Base-by-base conservation (phyloP, 2,113 vertebrate genomes). In the Raja brachyura region DNA sequence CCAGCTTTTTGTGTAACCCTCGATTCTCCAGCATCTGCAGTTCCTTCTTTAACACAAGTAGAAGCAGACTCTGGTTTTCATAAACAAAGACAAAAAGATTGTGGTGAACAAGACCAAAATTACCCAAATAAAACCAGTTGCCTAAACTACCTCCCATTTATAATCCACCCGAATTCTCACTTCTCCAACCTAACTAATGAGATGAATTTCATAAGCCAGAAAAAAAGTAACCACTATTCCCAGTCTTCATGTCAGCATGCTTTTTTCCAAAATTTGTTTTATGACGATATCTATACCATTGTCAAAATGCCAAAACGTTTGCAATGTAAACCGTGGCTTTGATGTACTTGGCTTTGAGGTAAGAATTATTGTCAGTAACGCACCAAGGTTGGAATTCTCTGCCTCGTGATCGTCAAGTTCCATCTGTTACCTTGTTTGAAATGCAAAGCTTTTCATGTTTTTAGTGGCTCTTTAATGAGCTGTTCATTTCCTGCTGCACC, bases 281-380 rank as follows among this genome's bases (percentile, higher is more conserved):
- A 92, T 5, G 68, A 68, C 54, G 33, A 54, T 92, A 48, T 54
- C 20, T 73, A 28, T 25, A 10, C 68, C 13, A 2, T 63, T 88
- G 90, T 73, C 68, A 74, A 54, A 54, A 73, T 92, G 90, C 66
- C 90, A 73, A 13, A 92, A 13, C 73, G 54, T 68, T 73, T 39
- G 90, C 39, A 92, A 74, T 54, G 18, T 73, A 68, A 92, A 33
- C 90, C 48, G 4, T 54, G 48, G 39, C 90, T 92, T 92, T 92
- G 88, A 92, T 92, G 18, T 39, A 5, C 61, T 73, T 25, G 48
- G 66, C 88, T 92, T 92, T 92, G 90, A 92, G 33, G 90, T 73
- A 73, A 73, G 68, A 73, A 92, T 85, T 92, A 92, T 39, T 92
- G 90, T 92, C 20, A 33, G 73, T 92, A 92, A 54, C 33, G 11